phyloP scores from a whole-genome alignment of 2,113 vertebrate genomes.

The Pelvicachromis taeniatus region DNA sequence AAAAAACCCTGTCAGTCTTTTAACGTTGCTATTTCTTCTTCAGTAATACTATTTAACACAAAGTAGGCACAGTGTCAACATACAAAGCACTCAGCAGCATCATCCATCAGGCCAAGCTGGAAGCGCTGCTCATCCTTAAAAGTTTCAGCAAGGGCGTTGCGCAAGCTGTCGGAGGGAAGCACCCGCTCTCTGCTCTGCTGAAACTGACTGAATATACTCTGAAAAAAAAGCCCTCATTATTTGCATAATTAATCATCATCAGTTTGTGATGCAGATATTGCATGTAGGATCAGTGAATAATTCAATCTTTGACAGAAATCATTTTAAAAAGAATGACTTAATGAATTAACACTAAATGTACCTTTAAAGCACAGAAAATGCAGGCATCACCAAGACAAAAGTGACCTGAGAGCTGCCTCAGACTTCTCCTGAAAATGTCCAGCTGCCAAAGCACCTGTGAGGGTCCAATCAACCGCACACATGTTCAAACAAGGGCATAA shows the following conservation, averaged over 20 bases:
- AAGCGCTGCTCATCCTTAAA: slow-evolving; percentile 98
- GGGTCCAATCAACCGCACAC: background rate
- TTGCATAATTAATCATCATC: background rate
- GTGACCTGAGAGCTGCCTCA: slow-evolving; percentile 91
- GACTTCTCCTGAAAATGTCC: slow-evolving; percentile 94
- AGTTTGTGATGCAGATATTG: background rate
- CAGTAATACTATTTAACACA: background rate
- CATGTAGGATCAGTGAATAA: background rate
- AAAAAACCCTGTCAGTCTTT: background rate
- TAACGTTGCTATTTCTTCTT: background rate
- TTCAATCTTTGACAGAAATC: background rate
- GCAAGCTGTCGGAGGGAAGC: slow-evolving; percentile 89
- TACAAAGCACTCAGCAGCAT: slow-evolving; percentile 98
- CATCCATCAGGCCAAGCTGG: slow-evolving; percentile 96
- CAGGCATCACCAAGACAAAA: slow-evolving; percentile 93
- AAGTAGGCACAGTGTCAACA: slow-evolving; percentile 43
- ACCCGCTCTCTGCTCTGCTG: slow-evolving; percentile 94
- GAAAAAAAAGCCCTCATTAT: background rate
- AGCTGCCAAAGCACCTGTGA: slow-evolving; percentile 94
- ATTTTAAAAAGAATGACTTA: fast-evolving
- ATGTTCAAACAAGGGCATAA: background rate
- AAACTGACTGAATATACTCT: slow-evolving; percentile 96
- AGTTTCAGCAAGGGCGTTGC: slow-evolving; percentile 91
- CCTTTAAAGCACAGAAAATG: slow-evolving; percentile 98
- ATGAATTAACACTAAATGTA: background rate